phyloP scores from a whole-genome alignment of 92 coral and sea anemone species.

The Palythoa grandiflora region DNA sequence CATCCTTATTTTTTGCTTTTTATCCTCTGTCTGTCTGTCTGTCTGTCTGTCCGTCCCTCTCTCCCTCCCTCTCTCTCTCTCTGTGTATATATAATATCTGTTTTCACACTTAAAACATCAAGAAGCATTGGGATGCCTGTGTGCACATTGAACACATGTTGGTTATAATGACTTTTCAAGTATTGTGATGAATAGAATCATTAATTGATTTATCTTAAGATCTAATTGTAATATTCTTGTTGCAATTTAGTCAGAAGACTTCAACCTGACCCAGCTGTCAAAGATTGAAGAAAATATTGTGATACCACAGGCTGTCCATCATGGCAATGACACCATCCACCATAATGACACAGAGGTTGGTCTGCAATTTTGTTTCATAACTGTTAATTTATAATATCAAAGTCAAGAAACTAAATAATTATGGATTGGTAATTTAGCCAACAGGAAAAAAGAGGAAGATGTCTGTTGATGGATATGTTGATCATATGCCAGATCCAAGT shows the following conservation, averaged over 20 bases:
- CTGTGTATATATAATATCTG: too few relatives aligned
- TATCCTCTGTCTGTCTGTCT: too few relatives aligned
- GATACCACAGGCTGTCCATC: slow-evolving; percentile 60
- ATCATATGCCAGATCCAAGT: slow-evolving; percentile 71
- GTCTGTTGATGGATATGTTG: slow-evolving; percentile 57
- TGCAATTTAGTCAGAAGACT: slow-evolving; percentile 82
- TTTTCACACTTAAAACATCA: too few relatives aligned
- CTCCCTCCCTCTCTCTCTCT: too few relatives aligned
- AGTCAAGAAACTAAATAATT: not conserved
- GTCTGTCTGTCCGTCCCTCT: too few relatives aligned
- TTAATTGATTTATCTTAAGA: too few relatives aligned
- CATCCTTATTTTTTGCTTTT: too few relatives aligned
- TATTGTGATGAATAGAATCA: too few relatives aligned
- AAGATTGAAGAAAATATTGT: slow-evolving; percentile 76
- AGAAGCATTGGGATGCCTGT: too few relatives aligned
- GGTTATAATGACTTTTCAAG: too few relatives aligned
- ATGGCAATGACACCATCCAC: slow-evolving; percentile 51
- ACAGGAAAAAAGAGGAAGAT: slow-evolving; percentile 85
- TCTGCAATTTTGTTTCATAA: not conserved
- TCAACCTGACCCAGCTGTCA: slow-evolving; percentile 58
- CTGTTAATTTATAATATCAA: too few relatives aligned
- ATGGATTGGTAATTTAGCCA: slow-evolving; percentile 61
- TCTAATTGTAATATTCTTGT: not conserved
- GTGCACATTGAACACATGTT: not conserved
- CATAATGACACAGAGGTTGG: slow-evolving; percentile 75